A percentile compares a stretch with the other conserved stretches of the same genome.
Conservation (phyloP, 2,888 invertebrate species). For the Ichneumoninae sp. region DNA sequence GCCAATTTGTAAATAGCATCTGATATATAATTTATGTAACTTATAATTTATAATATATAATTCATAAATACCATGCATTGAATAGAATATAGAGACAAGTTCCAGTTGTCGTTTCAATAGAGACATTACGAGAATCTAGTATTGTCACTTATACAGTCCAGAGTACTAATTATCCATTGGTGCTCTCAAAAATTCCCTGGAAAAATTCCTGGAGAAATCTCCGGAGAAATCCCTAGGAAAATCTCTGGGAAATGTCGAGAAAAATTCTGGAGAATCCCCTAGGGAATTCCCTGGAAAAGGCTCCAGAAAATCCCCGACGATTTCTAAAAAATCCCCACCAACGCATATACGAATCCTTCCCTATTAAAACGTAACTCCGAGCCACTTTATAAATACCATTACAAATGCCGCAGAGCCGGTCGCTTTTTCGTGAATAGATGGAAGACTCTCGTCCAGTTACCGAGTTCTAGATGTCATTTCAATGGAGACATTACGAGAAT, state of each 20-base stretch:
- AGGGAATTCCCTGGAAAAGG: no score
- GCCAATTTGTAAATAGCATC: conserved; percentile 4
- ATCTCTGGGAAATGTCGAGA: no score
- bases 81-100: neutral
- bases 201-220: no score
- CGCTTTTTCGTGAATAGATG: conserved; percentile 4
- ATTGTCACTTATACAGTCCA: neutral
- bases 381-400: conserved; percentile 8
- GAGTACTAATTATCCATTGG: neutral
- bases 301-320: neutral
- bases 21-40: no score
- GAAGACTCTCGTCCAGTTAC: neutral
- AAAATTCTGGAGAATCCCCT: no score
- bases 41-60: no score
- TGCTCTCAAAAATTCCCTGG: no score
- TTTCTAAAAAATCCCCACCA: no score
- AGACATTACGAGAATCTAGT: conserved; percentile 31
- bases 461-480: conserved; percentile 4
- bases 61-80: no score
- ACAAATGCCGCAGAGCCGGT: no score
- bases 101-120: conserved; percentile 11
- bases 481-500: conserved; percentile 40
- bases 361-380: neutral
- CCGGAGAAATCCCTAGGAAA: no score
- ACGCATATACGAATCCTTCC: no score